phyloP scores from a whole-genome alignment of 2,113 vertebrate species.

The Dasyprocta punctata region DNA sequence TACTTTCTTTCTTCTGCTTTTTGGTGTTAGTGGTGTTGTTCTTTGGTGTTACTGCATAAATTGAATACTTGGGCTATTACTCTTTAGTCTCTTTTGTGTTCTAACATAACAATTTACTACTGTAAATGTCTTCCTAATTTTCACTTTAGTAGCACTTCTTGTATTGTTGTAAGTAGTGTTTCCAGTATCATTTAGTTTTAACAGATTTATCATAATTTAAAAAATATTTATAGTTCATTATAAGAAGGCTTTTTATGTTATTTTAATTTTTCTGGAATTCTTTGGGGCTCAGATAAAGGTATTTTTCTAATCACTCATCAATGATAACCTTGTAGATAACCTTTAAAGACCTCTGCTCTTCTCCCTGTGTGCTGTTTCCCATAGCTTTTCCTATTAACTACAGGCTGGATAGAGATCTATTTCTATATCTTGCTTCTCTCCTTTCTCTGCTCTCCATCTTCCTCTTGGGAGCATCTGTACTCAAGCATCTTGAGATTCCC shows the following conservation, averaged over 20 bases:
- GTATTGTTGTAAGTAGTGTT: neutral
- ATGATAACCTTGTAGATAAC: neutral
- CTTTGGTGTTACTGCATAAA: neutral
- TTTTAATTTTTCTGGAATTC: neutral
- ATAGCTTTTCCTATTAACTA: neutral
- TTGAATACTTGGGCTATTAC: neutral
- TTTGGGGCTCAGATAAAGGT: neutral
- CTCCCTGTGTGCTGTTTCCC: neutral
- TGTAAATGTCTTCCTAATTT: neutral
- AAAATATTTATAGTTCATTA: neutral
- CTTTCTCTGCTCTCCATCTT: neutral
- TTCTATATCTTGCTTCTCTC: neutral
- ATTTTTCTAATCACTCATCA: neutral
- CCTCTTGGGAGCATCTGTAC: neutral
- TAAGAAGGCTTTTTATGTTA: neutral
- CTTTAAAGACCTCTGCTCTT: neutral
- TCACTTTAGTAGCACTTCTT: neutral
- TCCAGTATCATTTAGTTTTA: neutral
- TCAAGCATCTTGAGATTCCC: neutral
- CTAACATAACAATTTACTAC: neutral
- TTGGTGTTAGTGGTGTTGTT: neutral
- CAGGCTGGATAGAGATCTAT: neutral
- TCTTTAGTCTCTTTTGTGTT: constrained; percentile 4
- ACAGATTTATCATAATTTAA: neutral
- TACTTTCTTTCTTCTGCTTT: neutral